Evolutionary conservation across 1,140 invertebrate species (phyloP).

Genomic region (Drosophila murphyi): DNA sequence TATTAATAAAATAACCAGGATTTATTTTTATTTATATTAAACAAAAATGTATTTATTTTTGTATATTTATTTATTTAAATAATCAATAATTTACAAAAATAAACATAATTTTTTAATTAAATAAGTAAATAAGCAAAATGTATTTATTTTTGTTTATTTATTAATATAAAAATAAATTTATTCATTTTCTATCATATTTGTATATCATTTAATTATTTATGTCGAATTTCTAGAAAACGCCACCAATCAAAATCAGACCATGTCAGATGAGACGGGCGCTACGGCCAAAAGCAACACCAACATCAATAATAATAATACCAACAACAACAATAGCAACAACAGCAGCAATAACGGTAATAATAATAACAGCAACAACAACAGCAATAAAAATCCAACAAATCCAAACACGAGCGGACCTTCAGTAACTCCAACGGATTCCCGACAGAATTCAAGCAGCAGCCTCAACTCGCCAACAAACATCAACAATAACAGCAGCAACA

Average conservation of each 20-base stretch:
- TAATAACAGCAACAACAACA: constrained; percentile 13
- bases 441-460: constrained; percentile 50
- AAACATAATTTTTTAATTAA: too few relatives aligned
- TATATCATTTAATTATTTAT: too few relatives aligned
- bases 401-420: neutral
- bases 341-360: constrained; percentile 37
- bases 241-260: constrained; percentile 44
- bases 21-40: too few relatives aligned
- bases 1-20: too few relatives aligned
- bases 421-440: neutral
- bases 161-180: too few relatives aligned
- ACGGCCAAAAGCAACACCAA: constrained; percentile 11
- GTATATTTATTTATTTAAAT: too few relatives aligned
- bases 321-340: constrained; percentile 7
- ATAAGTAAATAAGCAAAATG: neutral
- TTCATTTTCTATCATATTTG: too few relatives aligned
- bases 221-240: neutral
- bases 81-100: too few relatives aligned
- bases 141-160: neutral
- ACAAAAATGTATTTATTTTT: too few relatives aligned
- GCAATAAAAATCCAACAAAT: constrained; percentile 16
- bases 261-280: constrained; percentile 48
- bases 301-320: constrained; percentile 23
- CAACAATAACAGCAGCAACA: constrained; percentile 48
- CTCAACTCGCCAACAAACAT: constrained; percentile 37